Evolutionary conservation across 2,113 vertebrate genomes (phyloP).

Genomic region (Prionailurus viverrinus): DNA sequence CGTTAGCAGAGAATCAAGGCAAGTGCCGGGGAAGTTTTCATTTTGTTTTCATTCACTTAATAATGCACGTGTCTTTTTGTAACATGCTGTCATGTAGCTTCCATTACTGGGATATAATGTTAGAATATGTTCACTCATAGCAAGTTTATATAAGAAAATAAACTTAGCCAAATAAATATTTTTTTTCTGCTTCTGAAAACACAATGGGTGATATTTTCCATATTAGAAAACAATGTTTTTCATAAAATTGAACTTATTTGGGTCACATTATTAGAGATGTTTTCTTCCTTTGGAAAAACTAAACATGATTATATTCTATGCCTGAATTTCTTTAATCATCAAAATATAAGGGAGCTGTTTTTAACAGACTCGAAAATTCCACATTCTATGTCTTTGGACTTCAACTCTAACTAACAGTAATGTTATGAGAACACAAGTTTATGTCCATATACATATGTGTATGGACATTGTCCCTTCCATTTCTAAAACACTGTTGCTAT

Average conservation of each 20-base stretch:
- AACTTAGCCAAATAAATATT: not conserved
- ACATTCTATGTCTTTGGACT: not conserved
- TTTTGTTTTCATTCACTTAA: not conserved
- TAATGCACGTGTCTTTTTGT: not conserved
- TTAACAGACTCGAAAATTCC: not conserved
- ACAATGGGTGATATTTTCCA: not conserved
- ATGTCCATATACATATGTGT: not conserved
- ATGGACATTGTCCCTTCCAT: not conserved
- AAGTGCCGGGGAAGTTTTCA: not conserved
- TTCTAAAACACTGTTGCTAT: slow-evolving; percentile 4
- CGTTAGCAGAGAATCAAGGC: not conserved
- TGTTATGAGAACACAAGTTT: not conserved
- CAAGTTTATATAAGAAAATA: not conserved
- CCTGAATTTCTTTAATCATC: not conserved
- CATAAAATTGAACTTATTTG: not conserved
- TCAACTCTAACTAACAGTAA: not conserved
- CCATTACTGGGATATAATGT: not conserved
- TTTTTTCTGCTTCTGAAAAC: not conserved
- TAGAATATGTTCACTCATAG: not conserved
- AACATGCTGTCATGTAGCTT: not conserved
- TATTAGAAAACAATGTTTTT: not conserved
- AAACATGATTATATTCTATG: not conserved
- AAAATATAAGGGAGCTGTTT: not conserved
- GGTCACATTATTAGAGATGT: not conserved
- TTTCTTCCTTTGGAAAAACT: not conserved